Evolutionary conservation across 2,888 invertebrate genomes (phyloP), one percentile per base, ranked within the genome.

Genomic region (Epinotia ramella): DNA sequence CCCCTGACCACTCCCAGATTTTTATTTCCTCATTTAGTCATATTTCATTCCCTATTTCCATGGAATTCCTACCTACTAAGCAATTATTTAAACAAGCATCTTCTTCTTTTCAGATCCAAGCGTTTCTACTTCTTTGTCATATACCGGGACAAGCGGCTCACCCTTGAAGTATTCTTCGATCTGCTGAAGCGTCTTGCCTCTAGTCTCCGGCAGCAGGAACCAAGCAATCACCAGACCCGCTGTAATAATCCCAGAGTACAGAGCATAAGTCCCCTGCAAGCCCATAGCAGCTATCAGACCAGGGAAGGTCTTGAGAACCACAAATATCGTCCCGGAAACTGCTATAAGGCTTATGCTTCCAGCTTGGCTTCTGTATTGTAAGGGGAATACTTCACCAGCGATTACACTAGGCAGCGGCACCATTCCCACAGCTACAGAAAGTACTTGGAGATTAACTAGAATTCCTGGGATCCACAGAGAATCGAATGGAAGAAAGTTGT

Each of bases 371-470:
- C 96, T 91, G 68, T 95, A 95, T 66, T 94, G 92, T 33, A 95
- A 88, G 1, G 96, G 95, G 78, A 96, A 96, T 0, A 97, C 91
- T 84, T 97, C 97, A 0, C 96, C 96, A 53, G 96, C 95, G 88
- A 97, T 95, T 6, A 96, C 95, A 91, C 96, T 96, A 0, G 97
- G 96, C 75, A 97, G 81, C 0, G 96, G 96, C 11, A 96, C 88
- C 83, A 95, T 90, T 0, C 96, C 96, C 0, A 95, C 87, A 3
- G 95, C 93, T 0, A 96, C 92, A 12, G 95, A 94, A 16, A 94
- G 90, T 64, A 95, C 95, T 78, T 96, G 96, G 1, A 91, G 78
- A 81, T 96, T 87, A 63, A 95, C 84, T 81, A 95, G 83, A 78
- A 95, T 77, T 77, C 95, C 87, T 0, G 95, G 91, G 5, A 95